Evolutionary conservation across 2,888 invertebrate species (phyloP), one percentile per base, ranked within the genome.

Genomic region (Cryptus viduatorius): DNA sequence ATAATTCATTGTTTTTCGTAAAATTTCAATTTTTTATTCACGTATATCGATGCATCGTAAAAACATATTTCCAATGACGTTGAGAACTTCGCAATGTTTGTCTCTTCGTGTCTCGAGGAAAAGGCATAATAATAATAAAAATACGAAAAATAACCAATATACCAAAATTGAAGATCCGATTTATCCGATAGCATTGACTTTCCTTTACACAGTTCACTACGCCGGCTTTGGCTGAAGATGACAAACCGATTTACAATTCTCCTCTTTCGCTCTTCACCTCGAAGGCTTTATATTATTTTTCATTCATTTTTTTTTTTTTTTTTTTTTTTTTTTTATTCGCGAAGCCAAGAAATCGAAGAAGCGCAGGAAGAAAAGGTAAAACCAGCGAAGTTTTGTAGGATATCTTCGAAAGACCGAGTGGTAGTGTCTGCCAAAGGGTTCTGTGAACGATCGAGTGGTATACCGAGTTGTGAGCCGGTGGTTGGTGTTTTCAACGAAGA

Each of bases 401-500:
- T 68, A 16, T 64, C 44, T 31, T 76, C 10, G 53, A 46, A 31
- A 64, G 61, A 59, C 19, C 8, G 53, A 56, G 73, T 72, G 31
- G 56, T 72, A 53, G n/a, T 50, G 48, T 37, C 64, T 31, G 37
- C 50, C 46, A 69, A 69, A 59, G 69, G 56, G 56, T 24, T 65
- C 42, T 72, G 53, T 42, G n/a, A 19, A 19, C 42, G 50, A 75
- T 69, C 68, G 79, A 79, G 67, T 73, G 78, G 19, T 19, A 12
- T 24, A 24, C 19, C 44, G 68, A 12, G 48, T 64, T 42, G 59
- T 37, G 29, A 61, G 48, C 68, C 69, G 44, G 53, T 61, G 79
- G 61, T 69, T 79, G 37, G 37, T 37, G 37, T 37, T 83, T 79
- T 56, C 73, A 64, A 79, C 59, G 29, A 8, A 44, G 61, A 83